Base-by-base conservation (phyloP, 2,113 vertebrate genomes). In the Mionectes macconnelli region DNA sequence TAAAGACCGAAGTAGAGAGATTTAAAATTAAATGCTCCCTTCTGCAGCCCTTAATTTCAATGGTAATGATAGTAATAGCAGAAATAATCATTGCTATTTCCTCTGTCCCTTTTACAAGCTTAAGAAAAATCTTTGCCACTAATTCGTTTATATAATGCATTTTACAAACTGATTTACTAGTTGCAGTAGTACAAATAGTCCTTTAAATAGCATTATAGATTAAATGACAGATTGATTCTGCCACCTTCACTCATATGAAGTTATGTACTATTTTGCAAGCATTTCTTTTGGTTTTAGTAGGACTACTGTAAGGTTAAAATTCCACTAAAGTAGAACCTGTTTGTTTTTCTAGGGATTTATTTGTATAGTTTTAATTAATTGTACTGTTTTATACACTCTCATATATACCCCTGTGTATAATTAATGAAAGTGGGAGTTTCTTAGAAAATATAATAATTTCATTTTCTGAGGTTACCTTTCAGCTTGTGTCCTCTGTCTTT, bases 21-120 rank as follows among this genome's bases (percentile, higher is more conserved):
- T 66, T 80, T 73, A 68, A 94, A 82, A 85, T 70, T 74, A 90
- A 94, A 66, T 83, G 24, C 4, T 90, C 47, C 88, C 87, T 94
- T 60, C 52, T 92, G 22, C 45, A 79, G 21, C 28, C 64, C 42
- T 74, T 69, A 59, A 72, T 64, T 59, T 96, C 35, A 50, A 31
- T n/a, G n/a, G 90, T 87, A 90, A 77, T 70, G 33, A 95, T 73
- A 45, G 60, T 93, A 92, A 76, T 87, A 94, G 62, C 4, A 0
- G 85, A 93, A 96, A 90, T 91, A 89, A 89, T 88, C 27, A 85
- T 50, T 80, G 42, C 42, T 63, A 39, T 94, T 96, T 94, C 69
- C 89, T 89, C 78, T 20, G 23, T 91, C 42, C 60, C 80, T 37
- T 90, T 64, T 56, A 56, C 44, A 89, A 94, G 72, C 56, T 89